Conservation (phyloP, 2,888 invertebrate species). For the Drepanosiphum platanoidis region DNA sequence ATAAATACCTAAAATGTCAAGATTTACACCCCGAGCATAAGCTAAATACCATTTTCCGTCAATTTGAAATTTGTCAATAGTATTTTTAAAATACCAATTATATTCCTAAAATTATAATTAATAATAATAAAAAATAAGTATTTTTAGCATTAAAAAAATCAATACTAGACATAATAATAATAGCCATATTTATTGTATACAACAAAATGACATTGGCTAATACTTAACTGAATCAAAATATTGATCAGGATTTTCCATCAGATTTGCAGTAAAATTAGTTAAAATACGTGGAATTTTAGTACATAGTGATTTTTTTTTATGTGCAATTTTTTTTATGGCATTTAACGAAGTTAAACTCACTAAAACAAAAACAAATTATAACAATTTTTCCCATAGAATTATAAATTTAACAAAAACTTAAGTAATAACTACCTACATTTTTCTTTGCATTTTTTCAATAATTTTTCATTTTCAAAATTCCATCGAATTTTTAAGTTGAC, state of each 20-base stretch:
- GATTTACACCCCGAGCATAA: constrained; percentile 47
- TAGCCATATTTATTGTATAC: background rate
- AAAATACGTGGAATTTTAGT: background rate
- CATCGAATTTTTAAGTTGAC: constrained; percentile 39
- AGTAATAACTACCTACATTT: constrained; percentile 42
- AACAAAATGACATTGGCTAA: background rate
- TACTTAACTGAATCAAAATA: constrained; percentile 52
- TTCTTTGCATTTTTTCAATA: constrained; percentile 1
- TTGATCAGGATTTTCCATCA: constrained; percentile 49
- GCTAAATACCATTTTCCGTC: constrained; percentile 47
- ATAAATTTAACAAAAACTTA: background rate
- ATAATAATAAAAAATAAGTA: background rate
- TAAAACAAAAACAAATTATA: constrained; percentile 7
- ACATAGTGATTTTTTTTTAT: background rate
- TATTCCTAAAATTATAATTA: constrained; percentile 26
- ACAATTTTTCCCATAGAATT: background rate
- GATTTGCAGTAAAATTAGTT: background rate
- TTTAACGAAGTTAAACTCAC: constrained; percentile 1
- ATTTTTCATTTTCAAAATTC: constrained; percentile 27
- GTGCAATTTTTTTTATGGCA: background rate
- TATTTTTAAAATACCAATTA: constrained; percentile 59
- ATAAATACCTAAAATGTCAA: constrained; percentile 45
- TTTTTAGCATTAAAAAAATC: background rate
- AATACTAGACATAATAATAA: background rate
- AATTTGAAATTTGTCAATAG: constrained; percentile 43